Evolutionary conservation across 2,113 vertebrate genomes (phyloP).

Genomic region (Alligator sinensis): DNA sequence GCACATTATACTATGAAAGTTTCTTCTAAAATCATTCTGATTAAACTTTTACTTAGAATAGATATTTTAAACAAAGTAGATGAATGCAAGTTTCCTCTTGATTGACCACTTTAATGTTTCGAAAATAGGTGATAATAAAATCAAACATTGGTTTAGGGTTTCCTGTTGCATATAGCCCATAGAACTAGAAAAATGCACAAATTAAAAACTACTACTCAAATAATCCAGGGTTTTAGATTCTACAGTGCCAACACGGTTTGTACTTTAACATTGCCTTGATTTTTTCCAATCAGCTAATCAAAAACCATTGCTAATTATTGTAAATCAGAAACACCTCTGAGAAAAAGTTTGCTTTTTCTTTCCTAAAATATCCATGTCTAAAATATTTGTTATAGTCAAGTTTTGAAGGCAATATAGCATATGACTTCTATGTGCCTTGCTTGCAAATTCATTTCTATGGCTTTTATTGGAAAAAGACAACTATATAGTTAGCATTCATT

Average conservation of each 20-base stretch:
- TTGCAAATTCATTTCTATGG: background rate
- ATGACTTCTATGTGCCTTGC: background rate
- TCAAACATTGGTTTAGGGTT: background rate
- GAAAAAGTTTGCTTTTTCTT: background rate
- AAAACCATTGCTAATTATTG: background rate
- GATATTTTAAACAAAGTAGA: background rate
- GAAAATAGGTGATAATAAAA: background rate
- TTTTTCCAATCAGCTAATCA: background rate
- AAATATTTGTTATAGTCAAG: background rate
- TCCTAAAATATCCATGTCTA: background rate
- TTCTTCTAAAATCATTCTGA: background rate
- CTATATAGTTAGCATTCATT: background rate
- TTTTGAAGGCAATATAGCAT: background rate
- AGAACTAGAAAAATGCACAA: background rate
- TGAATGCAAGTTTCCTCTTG: background rate
- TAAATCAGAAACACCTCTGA: background rate
- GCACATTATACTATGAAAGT: background rate
- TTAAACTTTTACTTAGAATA: background rate
- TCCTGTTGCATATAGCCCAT: rapidly evolving
- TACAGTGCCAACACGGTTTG: background rate
- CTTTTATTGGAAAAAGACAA: background rate
- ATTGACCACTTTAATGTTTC: background rate
- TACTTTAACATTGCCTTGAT: background rate
- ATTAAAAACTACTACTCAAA: background rate
- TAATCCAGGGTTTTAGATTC: background rate